These are phyloP conservation scores for Rhagologus leucostigma DNA, from an alignment of 2,113 vertebrate genomes.

Conservation along the genomic window DNA sequence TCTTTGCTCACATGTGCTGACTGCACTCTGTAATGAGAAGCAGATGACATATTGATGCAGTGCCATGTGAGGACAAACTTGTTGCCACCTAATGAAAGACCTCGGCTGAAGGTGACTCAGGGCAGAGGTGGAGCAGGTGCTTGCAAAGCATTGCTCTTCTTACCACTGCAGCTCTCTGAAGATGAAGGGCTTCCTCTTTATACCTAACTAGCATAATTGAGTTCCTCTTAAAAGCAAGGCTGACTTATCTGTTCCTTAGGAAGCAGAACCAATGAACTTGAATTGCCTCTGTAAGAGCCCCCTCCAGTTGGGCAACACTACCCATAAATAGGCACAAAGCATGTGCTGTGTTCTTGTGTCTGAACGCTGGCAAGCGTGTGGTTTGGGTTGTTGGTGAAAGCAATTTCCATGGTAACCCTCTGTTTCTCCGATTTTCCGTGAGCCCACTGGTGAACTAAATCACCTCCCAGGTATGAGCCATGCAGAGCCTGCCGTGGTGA, in stretches of 20 bases:
- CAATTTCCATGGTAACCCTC: constrained; percentile 16
- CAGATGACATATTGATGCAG: neutral
- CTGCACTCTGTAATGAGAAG: neutral
- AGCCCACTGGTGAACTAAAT: neutral
- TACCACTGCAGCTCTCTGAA: neutral
- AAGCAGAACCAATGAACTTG: constrained; percentile 50
- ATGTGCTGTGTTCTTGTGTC: neutral
- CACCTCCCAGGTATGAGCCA: neutral
- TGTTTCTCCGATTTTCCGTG: neutral
- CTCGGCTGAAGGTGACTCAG: neutral
- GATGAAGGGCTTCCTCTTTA: constrained; percentile 32
- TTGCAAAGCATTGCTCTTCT: neutral
- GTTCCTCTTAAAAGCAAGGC: constrained; percentile 21
- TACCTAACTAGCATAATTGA: neutral
- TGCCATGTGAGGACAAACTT: neutral
- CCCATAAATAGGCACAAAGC: neutral
- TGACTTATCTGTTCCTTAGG: constrained; percentile 32
- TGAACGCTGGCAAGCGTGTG: neutral
- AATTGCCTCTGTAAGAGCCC: neutral
- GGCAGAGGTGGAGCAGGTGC: constrained; percentile 8
- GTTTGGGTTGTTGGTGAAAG: constrained; percentile 33
- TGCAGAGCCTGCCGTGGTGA: neutral
- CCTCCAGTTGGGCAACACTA: neutral
- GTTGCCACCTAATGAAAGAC: neutral
- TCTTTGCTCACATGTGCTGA: neutral